These are phyloP conservation scores for Melanerpes formicivorus DNA, from an alignment of 2,113 vertebrate genomes.

Conservation along the genomic window DNA sequence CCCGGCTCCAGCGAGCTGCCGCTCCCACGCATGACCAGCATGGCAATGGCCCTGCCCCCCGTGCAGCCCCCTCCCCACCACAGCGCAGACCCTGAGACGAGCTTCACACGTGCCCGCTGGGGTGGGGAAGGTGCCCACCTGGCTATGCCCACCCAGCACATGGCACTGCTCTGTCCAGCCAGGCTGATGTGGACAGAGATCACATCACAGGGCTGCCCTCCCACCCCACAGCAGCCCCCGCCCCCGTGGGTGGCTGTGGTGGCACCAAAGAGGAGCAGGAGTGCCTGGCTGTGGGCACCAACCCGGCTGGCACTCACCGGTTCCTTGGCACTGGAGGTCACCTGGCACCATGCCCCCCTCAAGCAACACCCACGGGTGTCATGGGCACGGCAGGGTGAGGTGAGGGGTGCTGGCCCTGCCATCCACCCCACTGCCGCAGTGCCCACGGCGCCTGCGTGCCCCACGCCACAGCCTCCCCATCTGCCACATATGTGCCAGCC, in stretches of 20 bases:
- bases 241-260: background rate
- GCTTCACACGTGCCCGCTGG: background rate
- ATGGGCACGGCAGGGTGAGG: fast-evolving
- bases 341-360: background rate
- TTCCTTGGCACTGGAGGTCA: background rate
- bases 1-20: background rate
- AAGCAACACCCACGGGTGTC: background rate
- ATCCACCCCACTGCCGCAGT: background rate
- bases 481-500: background rate
- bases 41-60: background rate
- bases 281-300: fast-evolving
- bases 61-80: background rate
- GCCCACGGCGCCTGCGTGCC: conserved; percentile 28
- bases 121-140: background rate
- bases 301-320: background rate
- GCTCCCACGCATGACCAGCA: conserved; percentile 42
- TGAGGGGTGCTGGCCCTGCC: background rate
- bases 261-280: background rate
- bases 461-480: background rate
- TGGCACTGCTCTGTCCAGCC: background rate
- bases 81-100: background rate
- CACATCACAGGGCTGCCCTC: background rate
- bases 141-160: background rate
- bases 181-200: fast-evolving
- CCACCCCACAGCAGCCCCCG: background rate